Percentiles rank a stretch among this genome's conserved stretches.
Conservation (phyloP, 2,797 vertebrate species). For the Galaxias olidus region DNA sequence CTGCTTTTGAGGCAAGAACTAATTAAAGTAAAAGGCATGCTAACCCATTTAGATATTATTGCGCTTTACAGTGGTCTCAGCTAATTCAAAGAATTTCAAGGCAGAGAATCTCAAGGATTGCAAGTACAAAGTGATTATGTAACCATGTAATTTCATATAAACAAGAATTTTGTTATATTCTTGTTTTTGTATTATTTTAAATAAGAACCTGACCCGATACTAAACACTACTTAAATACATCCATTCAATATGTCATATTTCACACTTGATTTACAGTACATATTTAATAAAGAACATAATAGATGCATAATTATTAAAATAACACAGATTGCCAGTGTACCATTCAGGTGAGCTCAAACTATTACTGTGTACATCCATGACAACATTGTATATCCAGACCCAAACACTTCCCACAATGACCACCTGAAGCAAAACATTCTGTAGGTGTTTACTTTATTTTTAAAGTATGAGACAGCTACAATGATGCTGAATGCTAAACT, state of each 20-base stretch:
- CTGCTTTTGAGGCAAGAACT: constrained; percentile 21
- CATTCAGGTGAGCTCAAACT: constrained; percentile 9
- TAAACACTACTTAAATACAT: too few species aligned
- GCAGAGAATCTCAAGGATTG: neutral
- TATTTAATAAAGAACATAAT: neutral
- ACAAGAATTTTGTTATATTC: too few species aligned
- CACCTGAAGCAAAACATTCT: neutral
- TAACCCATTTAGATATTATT: constrained; percentile 24
- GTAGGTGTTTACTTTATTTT: constrained; percentile 2
- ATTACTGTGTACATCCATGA: neutral
- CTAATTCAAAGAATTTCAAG: constrained; percentile 14
- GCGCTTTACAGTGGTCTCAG: constrained; percentile 14
- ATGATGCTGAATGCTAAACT: too few species aligned
- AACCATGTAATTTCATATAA: too few species aligned
- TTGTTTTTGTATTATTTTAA: too few species aligned
- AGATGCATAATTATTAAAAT: constrained; percentile 9
- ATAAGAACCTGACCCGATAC: too few species aligned
- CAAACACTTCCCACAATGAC: constrained; percentile 1
- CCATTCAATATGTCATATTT: too few species aligned
- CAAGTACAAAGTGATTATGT: neutral
- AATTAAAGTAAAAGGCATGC: constrained; percentile 32
- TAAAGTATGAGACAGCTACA: constrained; percentile 4
- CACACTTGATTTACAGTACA: neutral
- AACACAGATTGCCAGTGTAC: neutral
- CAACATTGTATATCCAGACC: constrained; percentile 10